Evolutionary conservation across 2,113 vertebrate species (phyloP).

Genomic region (Arothron firmamentum): DNA sequence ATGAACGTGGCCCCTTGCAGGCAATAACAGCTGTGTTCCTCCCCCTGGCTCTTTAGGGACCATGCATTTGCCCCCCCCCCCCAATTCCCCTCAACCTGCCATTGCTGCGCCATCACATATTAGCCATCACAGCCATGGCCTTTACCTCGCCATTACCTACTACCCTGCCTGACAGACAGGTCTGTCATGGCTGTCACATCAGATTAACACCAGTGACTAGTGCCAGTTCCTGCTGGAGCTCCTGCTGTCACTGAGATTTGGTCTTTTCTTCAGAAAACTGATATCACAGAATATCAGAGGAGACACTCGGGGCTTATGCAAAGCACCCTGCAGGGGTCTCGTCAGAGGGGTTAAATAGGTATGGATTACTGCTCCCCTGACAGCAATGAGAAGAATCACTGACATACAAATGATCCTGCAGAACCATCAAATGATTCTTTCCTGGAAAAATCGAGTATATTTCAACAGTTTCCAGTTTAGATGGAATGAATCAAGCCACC

Average conservation of each 20-base stretch:
- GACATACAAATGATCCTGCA: background rate
- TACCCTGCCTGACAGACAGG: conserved; percentile 38
- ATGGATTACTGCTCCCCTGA: conserved; percentile 13
- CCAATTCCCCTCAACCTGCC: conserved; percentile 9
- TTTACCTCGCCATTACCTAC: conserved; percentile 41
- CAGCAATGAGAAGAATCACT: background rate
- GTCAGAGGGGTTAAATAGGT: conserved; percentile 12
- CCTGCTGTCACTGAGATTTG: conserved; percentile 45
- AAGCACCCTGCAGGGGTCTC: conserved; percentile 23
- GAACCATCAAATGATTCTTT: no score
- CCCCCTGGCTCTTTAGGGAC: conserved; percentile 15
- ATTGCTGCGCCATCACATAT: background rate
- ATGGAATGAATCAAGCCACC: no score
- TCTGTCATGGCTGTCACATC: conserved; percentile 53
- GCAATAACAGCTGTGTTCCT: conserved; percentile 49
- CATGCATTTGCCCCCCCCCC: conserved; percentile 5
- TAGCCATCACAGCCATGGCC: conserved; percentile 19
- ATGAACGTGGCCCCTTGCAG: conserved; percentile 27
- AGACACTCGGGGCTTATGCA: conserved; percentile 34
- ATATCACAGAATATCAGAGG: conserved; percentile 18
- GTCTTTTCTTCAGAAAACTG: conserved; percentile 13
- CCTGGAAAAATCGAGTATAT: no score
- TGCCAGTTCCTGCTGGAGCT: conserved; percentile 23
- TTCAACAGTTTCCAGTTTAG: no score
- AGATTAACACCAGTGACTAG: conserved; percentile 35